Base-by-base conservation (phyloP, 2,888 invertebrate species). In the Arrhopalites spinosus region DNA sequence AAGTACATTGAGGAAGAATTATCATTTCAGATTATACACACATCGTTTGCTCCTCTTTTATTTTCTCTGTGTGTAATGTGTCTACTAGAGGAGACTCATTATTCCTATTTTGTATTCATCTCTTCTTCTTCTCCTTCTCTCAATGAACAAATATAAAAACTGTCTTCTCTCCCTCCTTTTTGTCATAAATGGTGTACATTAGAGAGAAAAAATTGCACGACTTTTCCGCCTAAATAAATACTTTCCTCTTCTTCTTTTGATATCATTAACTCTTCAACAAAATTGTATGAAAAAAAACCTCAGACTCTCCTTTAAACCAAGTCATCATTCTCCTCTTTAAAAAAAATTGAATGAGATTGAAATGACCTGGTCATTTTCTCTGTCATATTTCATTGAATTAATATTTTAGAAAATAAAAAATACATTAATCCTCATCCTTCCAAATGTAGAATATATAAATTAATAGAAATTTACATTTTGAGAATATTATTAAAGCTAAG, bases 161-260 rank as follows among this genome's bases (percentile, higher is more conserved):
- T 45, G 23, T 23, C 20, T 25, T 2, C 45, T n/a, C 36, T 45
- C 43, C 23, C 68, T 43, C 50, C 29, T 27, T 50, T 66, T 70
- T 56, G 30, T 70, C 29, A 53, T 56, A 70, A 70, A 56, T 56
- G 30, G 53, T 30, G 29, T 17, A 70, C 53, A 70, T 70, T 70
- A 30, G 70, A 36, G 56, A 30, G 70, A 56, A 70, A 70, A 70
- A 29, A 7, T 56, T n/a, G 70, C 70, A 70, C 70, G 70, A 56
- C 17, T 70, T 53, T 27, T 59, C 59, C 59, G 59, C 59, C 13
- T 59, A 59, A 1, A 1, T 59, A 25, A 13, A 20, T 27, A 23
- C 25, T 27, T 27, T 59, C 25, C 17, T 15, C 25, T 7, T 59
- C 36, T 59, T 25, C 27, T 59, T 59, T 59, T 59, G 59, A 2